Evolutionary conservation across 2,113 vertebrate genomes (phyloP).

Genomic region (Orycteropus afer): DNA sequence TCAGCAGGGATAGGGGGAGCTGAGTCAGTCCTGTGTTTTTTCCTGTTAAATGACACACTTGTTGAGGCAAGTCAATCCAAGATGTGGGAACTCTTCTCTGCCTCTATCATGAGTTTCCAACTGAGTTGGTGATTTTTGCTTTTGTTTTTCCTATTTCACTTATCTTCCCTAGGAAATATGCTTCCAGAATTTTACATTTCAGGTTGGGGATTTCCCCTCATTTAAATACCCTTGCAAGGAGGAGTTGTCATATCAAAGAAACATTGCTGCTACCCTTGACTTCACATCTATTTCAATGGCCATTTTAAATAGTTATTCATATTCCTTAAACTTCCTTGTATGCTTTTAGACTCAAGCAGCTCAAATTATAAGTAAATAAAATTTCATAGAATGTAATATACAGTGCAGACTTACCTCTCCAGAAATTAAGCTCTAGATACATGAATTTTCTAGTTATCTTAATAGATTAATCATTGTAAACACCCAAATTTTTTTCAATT

Average conservation of each 20-base stretch:
- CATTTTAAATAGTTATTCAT: neutral
- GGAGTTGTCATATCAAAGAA: neutral
- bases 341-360: neutral
- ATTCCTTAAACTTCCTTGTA: conserved; percentile 1
- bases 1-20: neutral
- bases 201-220: neutral
- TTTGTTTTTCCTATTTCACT: neutral
- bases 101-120: conserved; percentile 7
- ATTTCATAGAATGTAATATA: neutral
- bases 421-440: conserved; percentile 3
- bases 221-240: neutral
- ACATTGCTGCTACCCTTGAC: neutral
- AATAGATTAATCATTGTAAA: neutral
- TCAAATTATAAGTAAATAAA: conserved; percentile 52
- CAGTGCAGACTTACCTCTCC: neutral
- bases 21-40: conserved; percentile 56
- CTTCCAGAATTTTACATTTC: conserved; percentile 20
- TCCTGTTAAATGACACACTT: conserved; percentile 57
- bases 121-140: neutral
- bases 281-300: neutral
- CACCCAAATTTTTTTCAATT: neutral
- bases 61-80: neutral
- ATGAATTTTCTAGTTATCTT: conserved; percentile 15
- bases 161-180: neutral
- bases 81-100: neutral